A percentile compares a stretch with the other conserved stretches of the same genome.
These are phyloP conservation scores for Himalopsyche tibetana DNA, from an alignment of 2,888 invertebrate species.

Conservation along the genomic window DNA sequence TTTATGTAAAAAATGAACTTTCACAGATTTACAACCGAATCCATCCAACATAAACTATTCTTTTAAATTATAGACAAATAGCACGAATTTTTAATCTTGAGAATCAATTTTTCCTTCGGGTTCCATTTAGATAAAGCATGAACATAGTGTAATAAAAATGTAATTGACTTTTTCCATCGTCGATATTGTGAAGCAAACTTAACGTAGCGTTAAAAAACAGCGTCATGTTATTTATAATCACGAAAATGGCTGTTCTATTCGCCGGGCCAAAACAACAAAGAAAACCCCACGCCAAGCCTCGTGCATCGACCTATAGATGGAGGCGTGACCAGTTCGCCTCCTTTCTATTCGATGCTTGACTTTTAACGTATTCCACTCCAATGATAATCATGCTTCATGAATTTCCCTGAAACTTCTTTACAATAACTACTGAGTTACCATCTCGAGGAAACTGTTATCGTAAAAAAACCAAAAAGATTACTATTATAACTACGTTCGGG, in stretches of 20 bases:
- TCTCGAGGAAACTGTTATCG: too few relatives aligned
- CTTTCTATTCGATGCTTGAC: conserved; percentile 50
- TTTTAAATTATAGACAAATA: too few relatives aligned
- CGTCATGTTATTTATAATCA: conserved; percentile 6
- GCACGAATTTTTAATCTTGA: too few relatives aligned
- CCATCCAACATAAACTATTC: too few relatives aligned
- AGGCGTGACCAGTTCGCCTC: conserved; percentile 62
- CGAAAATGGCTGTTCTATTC: conserved; percentile 21
- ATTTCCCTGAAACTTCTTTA: not conserved
- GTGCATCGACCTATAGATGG: conserved; percentile 61
- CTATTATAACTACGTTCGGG: too few relatives aligned
- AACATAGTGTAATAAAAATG: too few relatives aligned
- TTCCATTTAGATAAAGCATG: too few relatives aligned
- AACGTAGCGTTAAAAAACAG: conserved; percentile 1
- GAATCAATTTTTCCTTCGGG: too few relatives aligned
- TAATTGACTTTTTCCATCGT: not conserved
- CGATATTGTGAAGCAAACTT: not conserved
- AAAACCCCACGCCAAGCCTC: conserved; percentile 45
- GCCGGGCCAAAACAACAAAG: conserved; percentile 52
- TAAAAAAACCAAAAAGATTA: too few relatives aligned
- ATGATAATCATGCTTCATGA: not conserved
- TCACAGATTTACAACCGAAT: too few relatives aligned
- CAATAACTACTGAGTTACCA: too few relatives aligned
- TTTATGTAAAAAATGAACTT: too few relatives aligned
- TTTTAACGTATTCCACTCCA: conserved; percentile 8